A percentile compares a stretch with the other conserved stretches of the same genome.
Conservation (phyloP, 2,888 invertebrate genomes). For the Pristionchus exspectatus region DNA sequence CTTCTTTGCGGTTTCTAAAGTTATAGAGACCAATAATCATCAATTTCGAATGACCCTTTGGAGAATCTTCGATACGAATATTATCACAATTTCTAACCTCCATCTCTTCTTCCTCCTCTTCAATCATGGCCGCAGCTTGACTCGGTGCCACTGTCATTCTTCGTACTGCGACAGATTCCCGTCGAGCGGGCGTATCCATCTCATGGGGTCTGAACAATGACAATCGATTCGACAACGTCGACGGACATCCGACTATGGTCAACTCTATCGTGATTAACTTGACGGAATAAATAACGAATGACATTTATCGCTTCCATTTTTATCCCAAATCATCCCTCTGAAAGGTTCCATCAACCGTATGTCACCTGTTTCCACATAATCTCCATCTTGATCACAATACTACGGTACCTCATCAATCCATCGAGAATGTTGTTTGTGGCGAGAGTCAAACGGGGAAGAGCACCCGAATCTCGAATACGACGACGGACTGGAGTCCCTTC, state of each 20-base stretch:
- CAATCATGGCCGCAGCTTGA: neutral
- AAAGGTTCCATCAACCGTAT: neutral
- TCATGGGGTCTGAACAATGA: neutral
- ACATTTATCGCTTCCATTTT: no score
- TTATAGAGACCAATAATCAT: no score
- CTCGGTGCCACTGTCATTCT: conserved; percentile 5
- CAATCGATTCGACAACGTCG: neutral
- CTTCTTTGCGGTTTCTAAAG: no score
- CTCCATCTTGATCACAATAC: neutral
- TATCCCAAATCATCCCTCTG: neutral
- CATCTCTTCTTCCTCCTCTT: conserved; percentile 1
- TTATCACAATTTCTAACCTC: neutral
- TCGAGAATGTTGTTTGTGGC: conserved; percentile 22
- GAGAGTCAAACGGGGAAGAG: neutral
- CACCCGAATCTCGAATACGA: conserved; percentile 14
- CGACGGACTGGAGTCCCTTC: neutral
- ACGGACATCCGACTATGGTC: no score
- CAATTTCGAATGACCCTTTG: no score
- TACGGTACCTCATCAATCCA: conserved; percentile 13
- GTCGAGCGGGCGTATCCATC: neutral
- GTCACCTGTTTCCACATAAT: neutral
- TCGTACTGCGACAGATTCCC: neutral
- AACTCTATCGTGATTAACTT: neutral
- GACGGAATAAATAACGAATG: no score
- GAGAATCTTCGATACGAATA: no score